Base-by-base conservation (phyloP, 2,797 vertebrate species). In the Sebastes trivittatus region DNA sequence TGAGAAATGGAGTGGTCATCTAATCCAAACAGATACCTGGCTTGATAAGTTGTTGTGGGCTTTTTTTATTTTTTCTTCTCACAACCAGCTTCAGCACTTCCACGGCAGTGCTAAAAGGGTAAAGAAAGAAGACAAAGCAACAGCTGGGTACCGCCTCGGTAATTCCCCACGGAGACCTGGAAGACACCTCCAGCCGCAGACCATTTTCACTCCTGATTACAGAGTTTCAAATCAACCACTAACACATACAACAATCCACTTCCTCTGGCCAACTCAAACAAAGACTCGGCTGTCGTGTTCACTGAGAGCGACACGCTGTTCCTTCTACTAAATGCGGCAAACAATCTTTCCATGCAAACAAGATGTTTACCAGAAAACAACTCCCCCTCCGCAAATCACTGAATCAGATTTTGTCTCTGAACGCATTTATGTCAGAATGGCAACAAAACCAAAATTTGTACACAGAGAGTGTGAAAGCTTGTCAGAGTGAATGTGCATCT, bases 121-220 rank as follows among this genome's bases (percentile, higher is more conserved):
- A 93, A 94, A 93, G 93, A 88, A 90, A 90, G 82, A 91, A 92
- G 93, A 93, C 92, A 93, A 93, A 92, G 94, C 91, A 95, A 95
- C 96, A 96, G 95, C 95, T 96, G 96, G 94, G 95, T 94, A 94
- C 95, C 93, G 82, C 81, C 87, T 90, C 87, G 84, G 91, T 93
- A 94, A 94, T 93, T 95, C 94, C 94, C 92, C 77, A 74, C 1
- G 90, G 95, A 93, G 88, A 88, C 88, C 82, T 75, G 87, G 88
- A 86, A 92, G 93, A 94, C 93, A 94, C 93, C 92, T 94, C 91
- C 49, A 82, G 90, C 89, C 85, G 64, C 88, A 91, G 86, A 93
- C 93, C 90, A 95, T 94, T 93, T 94, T 95, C 95, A 95, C 95
- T 94, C 94, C 91, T 95, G 93, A 95, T 94, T 95, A 95, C 92